These are phyloP conservation scores for Meteorus sp. DNA, from an alignment of 1,140 invertebrate species.

Conservation along the genomic window DNA sequence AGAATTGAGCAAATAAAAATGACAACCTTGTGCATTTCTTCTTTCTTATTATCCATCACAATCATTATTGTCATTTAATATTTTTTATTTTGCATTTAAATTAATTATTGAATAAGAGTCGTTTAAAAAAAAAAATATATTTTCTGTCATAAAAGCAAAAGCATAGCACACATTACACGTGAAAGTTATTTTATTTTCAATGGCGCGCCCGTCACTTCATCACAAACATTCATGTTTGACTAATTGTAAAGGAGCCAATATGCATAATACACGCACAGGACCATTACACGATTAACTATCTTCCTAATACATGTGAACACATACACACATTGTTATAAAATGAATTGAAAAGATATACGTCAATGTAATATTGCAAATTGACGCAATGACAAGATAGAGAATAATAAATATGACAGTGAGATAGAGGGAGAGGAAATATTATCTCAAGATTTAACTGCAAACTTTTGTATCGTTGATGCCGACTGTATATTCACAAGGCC, in stretches of 20 bases:
- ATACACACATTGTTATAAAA: constrained; percentile 3
- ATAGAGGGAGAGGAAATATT: background rate
- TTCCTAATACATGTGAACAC: background rate
- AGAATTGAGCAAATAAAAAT: too few species aligned
- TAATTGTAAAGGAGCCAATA: constrained; percentile 18
- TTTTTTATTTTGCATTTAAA: background rate
- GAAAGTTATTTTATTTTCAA: constrained; percentile 29
- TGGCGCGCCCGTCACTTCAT: constrained; percentile 6
- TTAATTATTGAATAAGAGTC: background rate
- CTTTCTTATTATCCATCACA: too few species aligned
- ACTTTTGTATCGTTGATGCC: constrained; percentile 21
- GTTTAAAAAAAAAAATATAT: background rate
- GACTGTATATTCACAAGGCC: constrained; percentile 24
- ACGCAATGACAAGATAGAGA: constrained; percentile 6
- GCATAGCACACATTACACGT: too few species aligned
- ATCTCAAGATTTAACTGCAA: background rate
- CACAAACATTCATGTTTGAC: constrained; percentile 2
- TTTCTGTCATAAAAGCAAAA: constrained; percentile 17
- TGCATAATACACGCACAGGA: constrained; percentile 19
- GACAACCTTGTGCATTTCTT: too few species aligned
- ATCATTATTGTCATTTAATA: too few species aligned
- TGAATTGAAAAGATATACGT: constrained; percentile 18
- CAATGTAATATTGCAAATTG: constrained; percentile 7
- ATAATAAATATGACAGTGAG: background rate
- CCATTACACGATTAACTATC: constrained; percentile 22